These are phyloP conservation scores for Drosophila lutescens DNA, from an alignment of 2,888 invertebrate species.

Conservation along the genomic window DNA sequence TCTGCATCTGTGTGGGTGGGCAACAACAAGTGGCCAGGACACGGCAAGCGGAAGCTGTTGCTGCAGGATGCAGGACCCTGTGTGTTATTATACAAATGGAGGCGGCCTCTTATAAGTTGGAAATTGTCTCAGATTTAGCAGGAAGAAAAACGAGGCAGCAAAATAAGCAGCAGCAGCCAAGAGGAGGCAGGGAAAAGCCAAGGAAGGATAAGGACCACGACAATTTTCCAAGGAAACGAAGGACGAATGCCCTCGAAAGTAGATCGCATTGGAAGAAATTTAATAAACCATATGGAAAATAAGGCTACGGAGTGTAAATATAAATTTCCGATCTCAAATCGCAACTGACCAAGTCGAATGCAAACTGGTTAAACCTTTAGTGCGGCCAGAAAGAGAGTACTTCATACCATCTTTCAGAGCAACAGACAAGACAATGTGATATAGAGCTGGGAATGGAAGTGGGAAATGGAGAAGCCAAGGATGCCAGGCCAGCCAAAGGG, in stretches of 20 bases:
- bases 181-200: too few species aligned
- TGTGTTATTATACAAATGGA: slow-evolving; percentile 73
- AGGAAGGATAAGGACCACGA: neutral
- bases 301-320: slow-evolving; percentile 1
- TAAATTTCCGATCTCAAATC: slow-evolving; percentile 7
- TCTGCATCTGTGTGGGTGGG: slow-evolving; percentile 18
- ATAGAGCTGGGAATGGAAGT: slow-evolving; percentile 9
- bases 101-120: slow-evolving; percentile 62
- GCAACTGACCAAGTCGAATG: neutral
- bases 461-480: slow-evolving; percentile 16
- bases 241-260: slow-evolving; percentile 19
- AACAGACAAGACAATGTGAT: slow-evolving; percentile 45
- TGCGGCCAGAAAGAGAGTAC: neutral
- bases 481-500: neutral
- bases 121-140: slow-evolving; percentile 74
- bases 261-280: neutral
- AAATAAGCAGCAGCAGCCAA: slow-evolving; percentile 26
- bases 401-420: slow-evolving; percentile 45
- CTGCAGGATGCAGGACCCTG: slow-evolving; percentile 51
- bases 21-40: slow-evolving; percentile 71
- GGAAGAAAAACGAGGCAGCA: slow-evolving; percentile 39
- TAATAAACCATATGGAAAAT: slow-evolving; percentile 12
- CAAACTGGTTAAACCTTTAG: slow-evolving; percentile 6
- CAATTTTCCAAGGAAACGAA: slow-evolving; percentile 13
- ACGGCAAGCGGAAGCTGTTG: slow-evolving; percentile 48